phyloP scores from a whole-genome alignment of 2,113 vertebrate species.

The Protobothrops mucrosquamatus region DNA sequence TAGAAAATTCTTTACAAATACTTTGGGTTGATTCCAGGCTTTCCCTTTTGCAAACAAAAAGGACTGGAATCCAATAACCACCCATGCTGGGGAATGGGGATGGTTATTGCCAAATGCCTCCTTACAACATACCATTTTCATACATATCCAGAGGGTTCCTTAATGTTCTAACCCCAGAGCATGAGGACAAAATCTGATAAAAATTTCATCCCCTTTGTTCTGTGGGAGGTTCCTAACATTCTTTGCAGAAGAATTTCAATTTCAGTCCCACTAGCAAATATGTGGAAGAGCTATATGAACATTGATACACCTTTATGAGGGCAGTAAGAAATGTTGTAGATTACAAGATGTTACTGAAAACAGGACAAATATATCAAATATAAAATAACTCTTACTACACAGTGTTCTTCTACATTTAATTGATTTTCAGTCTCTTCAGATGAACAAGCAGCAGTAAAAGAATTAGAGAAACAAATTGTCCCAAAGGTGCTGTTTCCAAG shows the following conservation, averaged over 20 bases:
- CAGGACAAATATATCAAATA: background rate
- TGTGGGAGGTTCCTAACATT: background rate
- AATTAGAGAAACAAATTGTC: background rate
- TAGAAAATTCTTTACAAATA: conserved; percentile 2
- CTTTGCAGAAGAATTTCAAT: background rate
- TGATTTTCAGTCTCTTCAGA: too few relatives aligned
- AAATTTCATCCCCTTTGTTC: background rate
- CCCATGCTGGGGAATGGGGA: background rate
- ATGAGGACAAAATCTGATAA: background rate
- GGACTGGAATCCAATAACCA: background rate
- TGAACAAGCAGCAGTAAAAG: background rate
- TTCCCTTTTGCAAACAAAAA: background rate
- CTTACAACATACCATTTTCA: background rate
- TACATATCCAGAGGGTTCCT: background rate
- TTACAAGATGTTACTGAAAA: too few relatives aligned
- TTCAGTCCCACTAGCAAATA: background rate
- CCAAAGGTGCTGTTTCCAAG: background rate
- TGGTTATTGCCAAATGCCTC: background rate
- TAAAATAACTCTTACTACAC: background rate
- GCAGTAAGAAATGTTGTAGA: too few relatives aligned
- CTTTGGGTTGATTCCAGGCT: background rate
- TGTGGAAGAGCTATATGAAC: background rate
- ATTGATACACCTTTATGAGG: background rate
- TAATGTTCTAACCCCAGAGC: background rate
- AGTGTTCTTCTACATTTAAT: background rate